Evolutionary conservation across 2,113 vertebrate species (phyloP), one percentile per base, ranked within the genome.

Genomic region (Python bivittatus): DNA sequence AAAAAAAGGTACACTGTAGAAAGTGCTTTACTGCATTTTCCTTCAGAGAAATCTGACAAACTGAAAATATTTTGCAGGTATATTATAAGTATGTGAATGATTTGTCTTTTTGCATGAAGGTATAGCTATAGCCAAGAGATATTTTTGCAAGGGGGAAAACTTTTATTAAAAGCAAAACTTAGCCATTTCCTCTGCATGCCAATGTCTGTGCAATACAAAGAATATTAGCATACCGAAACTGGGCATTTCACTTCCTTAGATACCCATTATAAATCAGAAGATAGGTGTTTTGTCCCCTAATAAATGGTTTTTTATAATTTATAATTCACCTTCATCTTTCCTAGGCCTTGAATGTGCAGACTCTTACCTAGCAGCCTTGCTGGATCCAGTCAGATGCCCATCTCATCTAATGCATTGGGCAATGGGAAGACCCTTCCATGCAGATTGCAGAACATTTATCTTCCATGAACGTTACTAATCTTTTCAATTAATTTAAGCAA

Each of bases 1-100:
- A 97, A 96, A 88, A 61, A 96, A 96, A 97, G 9, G 96, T 98
- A 97, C 97, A 97, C 97, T 98, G 98, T 98, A 98, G 98, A 97
- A 97, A 94, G 83, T 88, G 57, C 64, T 89, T 53, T 38, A 84
- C 13, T 85, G 91, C 72, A 89, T 44, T 88, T 87, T 27, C 22
- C 27, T 85, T 60, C 44, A 84, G 58, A 60, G 17, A 88, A 87
- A 27, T 72, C 85, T 79, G 64, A 83, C 33, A 68, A 61, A 53
- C 42, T 57, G 52, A 72, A 54, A 68, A 58, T 22, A 48, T 57
- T 88, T 58, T 92, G 22, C 64, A 60, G 61, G 60, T 9, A 56
- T 88, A 84, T 52, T 92, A 83, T 42, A 64, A 58, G 17, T 44
- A 58, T 72, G 60, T 72, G 53, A 92, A 56, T 52, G 91, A 88